Evolutionary conservation across 2,797 vertebrate genomes (phyloP).

Genomic region (Spheniscus humboldti): DNA sequence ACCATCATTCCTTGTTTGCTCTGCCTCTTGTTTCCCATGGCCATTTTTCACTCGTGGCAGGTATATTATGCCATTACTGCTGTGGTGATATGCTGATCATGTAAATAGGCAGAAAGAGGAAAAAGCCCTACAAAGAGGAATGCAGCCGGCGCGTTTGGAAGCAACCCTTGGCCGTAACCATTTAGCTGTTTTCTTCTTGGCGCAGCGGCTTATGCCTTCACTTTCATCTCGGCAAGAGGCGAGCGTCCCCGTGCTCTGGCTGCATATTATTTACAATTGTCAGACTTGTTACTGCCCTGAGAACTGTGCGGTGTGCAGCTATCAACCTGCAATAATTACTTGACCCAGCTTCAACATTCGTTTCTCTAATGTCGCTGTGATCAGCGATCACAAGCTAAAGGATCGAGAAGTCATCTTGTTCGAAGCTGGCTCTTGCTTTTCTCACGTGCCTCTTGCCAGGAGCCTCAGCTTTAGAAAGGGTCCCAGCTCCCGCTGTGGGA

Average conservation of each 20-base stretch:
- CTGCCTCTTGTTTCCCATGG: not conserved
- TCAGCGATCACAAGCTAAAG: not conserved
- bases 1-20: not conserved
- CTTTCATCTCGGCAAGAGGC: not conserved
- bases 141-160: not conserved
- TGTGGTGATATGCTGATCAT: not conserved
- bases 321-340: not conserved
- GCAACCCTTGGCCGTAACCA: not conserved
- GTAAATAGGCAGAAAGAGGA: not conserved
- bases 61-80: not conserved
- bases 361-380: not conserved
- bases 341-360: not conserved
- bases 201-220: not conserved
- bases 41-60: not conserved
- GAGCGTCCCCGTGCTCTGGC: not conserved
- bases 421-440: not conserved
- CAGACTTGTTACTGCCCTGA: not conserved
- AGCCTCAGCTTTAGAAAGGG: not conserved
- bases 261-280: not conserved
- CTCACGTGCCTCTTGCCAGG: not conserved
- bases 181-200: not conserved
- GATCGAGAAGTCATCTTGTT: not conserved
- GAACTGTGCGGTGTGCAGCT: not conserved
- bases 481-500: fast-evolving
- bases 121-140: not conserved